phyloP scores from a whole-genome alignment of 2,888 invertebrate species.

The Drosophila engyochracea region DNA sequence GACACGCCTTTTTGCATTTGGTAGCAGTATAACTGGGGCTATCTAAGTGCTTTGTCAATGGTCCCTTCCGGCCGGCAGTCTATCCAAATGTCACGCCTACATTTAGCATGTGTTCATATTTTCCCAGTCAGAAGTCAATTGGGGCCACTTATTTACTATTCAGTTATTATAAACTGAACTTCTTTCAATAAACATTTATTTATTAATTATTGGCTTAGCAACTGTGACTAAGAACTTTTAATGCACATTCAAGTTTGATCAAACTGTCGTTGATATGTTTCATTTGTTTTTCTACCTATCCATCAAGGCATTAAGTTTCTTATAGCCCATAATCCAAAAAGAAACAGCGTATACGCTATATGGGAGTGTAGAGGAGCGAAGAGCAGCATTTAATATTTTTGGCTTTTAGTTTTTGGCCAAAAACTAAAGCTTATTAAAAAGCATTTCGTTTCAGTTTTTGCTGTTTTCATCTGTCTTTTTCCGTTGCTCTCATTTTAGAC shows the following conservation, averaged over 20 bases:
- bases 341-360: not conserved
- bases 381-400: not conserved
- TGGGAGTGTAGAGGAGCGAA: not conserved
- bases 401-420: conserved; percentile 1
- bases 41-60: conserved; percentile 24
- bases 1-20: conserved; percentile 20
- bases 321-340: not conserved
- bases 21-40: not conserved
- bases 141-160: not conserved
- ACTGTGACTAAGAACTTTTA: not conserved
- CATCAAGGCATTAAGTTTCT: not conserved
- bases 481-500: conserved; percentile 15
- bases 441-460: conserved; percentile 43
- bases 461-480: conserved; percentile 3
- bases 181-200: not conserved
- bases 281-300: not conserved
- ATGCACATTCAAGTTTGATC: not conserved
- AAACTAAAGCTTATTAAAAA: conserved; percentile 47
- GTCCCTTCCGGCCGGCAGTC: conserved; percentile 9
- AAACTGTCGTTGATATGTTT: not conserved
- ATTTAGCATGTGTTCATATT: not conserved
- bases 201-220: not conserved
- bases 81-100: conserved; percentile 9
- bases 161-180: not conserved
- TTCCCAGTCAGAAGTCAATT: not conserved